phyloP scores from a whole-genome alignment of 2,888 invertebrate genomes.

The Orthosia gracilis region DNA sequence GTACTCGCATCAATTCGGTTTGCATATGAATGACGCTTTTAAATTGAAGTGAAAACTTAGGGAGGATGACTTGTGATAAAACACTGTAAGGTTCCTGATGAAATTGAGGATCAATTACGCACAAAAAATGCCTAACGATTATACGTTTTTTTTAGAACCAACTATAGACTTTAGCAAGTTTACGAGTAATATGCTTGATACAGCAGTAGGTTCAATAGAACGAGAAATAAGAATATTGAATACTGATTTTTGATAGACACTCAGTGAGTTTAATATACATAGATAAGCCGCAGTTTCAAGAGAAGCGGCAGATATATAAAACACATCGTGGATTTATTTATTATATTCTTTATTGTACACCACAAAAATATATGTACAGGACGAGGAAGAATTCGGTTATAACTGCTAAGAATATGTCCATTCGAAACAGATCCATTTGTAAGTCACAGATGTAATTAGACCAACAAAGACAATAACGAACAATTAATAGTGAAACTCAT shows the following conservation, averaged over 20 bases:
- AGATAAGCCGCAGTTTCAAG: background rate
- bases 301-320: background rate
- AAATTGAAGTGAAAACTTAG: slow-evolving; percentile 16
- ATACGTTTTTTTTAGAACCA: background rate
- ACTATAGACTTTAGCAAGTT: background rate
- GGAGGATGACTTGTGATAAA: background rate
- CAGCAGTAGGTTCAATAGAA: background rate
- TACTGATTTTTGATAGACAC: too few species aligned
- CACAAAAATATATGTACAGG: too few species aligned
- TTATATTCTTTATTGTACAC: too few species aligned
- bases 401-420: slow-evolving; percentile 33
- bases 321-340: too few species aligned
- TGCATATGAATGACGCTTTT: slow-evolving; percentile 48
- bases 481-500: slow-evolving; percentile 68
- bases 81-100: background rate
- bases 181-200: background rate
- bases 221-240: too few species aligned
- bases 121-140: background rate
- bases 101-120: background rate
- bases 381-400: slow-evolving; percentile 12
- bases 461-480: slow-evolving; percentile 62
- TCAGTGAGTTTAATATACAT: too few species aligned
- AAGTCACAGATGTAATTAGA: slow-evolving; percentile 52
- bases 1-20: slow-evolving; percentile 27
- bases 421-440: slow-evolving; percentile 37